These are phyloP conservation scores for Thysanoteuthis rhombus DNA, from an alignment of 2,888 invertebrate genomes.

Conservation along the genomic window DNA sequence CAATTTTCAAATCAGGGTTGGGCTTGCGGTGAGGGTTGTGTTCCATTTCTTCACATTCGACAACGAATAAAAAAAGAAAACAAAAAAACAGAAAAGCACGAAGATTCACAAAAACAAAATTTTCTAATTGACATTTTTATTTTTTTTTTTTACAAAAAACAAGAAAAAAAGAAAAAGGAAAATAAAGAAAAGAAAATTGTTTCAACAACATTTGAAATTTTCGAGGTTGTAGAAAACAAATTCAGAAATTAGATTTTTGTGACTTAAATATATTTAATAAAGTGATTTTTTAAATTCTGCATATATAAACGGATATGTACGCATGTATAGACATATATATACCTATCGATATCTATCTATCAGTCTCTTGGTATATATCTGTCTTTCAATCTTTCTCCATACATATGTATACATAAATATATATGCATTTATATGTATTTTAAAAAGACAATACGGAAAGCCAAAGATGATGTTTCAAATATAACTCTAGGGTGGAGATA, in stretches of 20 bases:
- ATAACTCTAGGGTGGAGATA: no score
- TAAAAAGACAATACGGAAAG: no score
- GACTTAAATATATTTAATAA: background rate
- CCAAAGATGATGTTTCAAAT: no score
- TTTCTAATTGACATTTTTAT: background rate
- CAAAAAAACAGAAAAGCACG: background rate
- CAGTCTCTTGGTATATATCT: background rate
- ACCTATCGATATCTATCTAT: background rate
- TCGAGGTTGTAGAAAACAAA: background rate
- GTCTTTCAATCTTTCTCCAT: no score
- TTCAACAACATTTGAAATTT: background rate
- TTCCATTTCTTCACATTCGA: background rate
- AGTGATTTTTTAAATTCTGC: no score
- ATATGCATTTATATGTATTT: no score
- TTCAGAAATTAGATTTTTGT: background rate
- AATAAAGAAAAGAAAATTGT: background rate
- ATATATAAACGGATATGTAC: background rate
- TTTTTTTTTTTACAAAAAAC: background rate
- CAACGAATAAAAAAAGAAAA: background rate
- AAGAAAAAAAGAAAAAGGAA: background rate
- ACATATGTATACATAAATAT: no score
- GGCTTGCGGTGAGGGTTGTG: background rate
- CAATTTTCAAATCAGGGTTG: background rate
- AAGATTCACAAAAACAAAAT: background rate
- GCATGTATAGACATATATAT: background rate